phyloP scores from a whole-genome alignment of 1,140 invertebrate genomes.

The Drosophila kikkawai region DNA sequence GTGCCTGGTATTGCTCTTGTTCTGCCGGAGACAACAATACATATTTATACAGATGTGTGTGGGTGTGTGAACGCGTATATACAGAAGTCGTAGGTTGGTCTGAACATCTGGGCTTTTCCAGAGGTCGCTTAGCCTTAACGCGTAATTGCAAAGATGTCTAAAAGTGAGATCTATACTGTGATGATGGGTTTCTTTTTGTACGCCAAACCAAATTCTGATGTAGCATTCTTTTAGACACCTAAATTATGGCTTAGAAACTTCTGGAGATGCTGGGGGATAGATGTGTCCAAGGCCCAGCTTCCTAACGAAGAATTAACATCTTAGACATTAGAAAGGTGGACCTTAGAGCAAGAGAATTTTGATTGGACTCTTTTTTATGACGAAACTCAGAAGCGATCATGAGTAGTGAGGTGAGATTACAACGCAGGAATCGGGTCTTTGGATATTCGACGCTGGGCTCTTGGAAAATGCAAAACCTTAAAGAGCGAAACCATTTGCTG shows the following conservation, averaged over 20 bases:
- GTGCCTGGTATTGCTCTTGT: constrained; percentile 84
- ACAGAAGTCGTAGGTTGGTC: constrained; percentile 25
- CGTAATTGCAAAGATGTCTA: neutral
- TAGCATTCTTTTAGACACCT: neutral
- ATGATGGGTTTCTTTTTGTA: neutral
- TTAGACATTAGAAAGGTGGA: neutral
- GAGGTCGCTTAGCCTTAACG: neutral
- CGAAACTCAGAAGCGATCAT: constrained; percentile 32
- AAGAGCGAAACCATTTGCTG: constrained; percentile 9
- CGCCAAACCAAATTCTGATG: neutral
- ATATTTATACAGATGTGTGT: constrained; percentile 65
- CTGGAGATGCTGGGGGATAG: neutral
- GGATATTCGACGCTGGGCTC: constrained; percentile 58
- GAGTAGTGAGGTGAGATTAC: constrained; percentile 31
- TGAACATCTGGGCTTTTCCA: neutral
- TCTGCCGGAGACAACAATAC: constrained; percentile 73
- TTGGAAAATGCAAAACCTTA: constrained; percentile 47
- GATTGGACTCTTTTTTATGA: neutral
- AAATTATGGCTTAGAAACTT: neutral
- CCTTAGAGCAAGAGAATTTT: neutral
- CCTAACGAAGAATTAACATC: neutral
- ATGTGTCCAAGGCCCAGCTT: neutral
- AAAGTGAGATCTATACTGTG: neutral
- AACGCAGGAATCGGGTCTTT: constrained; percentile 38
- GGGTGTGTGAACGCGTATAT: constrained; percentile 26